Conservation (phyloP, 2,797 vertebrate genomes). For the Margarornis squamiger region DNA sequence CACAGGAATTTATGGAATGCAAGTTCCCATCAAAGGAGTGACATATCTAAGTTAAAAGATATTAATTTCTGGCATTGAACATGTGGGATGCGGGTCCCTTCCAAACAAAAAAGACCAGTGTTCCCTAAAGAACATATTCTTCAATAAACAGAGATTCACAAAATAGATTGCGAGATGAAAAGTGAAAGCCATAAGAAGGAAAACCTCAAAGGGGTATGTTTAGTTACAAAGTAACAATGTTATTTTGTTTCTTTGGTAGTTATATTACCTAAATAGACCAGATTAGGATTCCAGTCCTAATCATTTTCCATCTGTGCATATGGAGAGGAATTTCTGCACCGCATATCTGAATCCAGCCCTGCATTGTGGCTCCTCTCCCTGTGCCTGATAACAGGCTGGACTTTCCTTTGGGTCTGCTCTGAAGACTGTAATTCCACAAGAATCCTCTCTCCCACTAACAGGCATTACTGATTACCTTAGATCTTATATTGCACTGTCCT, state of each 20-base stretch:
- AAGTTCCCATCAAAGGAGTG: not conserved
- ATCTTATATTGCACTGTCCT: not conserved
- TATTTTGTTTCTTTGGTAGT: not conserved
- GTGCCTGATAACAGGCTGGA: rapidly evolving
- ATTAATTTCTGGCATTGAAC: not conserved
- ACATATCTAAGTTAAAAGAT: not conserved
- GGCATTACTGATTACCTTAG: not conserved
- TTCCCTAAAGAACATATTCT: not conserved
- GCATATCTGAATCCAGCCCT: not conserved
- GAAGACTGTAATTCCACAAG: not conserved
- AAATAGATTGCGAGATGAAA: not conserved
- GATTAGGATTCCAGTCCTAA: not conserved
- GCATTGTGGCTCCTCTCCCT: rapidly evolving
- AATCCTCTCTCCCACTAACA: not conserved
- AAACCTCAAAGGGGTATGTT: not conserved
- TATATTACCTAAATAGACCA: not conserved
- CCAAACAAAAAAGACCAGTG: not conserved
- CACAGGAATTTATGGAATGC: not conserved
- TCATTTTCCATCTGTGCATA: not conserved
- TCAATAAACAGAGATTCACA: not conserved
- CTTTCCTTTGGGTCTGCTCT: not conserved
- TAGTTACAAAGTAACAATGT: not conserved
- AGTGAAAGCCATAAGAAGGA: not conserved
- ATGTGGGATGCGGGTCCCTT: not conserved
- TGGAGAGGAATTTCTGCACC: not conserved